A percentile compares a stretch with the other conserved stretches of the same genome.
Evolutionary conservation across 1,140 invertebrate species (phyloP).

Genomic region (Orius insidiosus): DNA sequence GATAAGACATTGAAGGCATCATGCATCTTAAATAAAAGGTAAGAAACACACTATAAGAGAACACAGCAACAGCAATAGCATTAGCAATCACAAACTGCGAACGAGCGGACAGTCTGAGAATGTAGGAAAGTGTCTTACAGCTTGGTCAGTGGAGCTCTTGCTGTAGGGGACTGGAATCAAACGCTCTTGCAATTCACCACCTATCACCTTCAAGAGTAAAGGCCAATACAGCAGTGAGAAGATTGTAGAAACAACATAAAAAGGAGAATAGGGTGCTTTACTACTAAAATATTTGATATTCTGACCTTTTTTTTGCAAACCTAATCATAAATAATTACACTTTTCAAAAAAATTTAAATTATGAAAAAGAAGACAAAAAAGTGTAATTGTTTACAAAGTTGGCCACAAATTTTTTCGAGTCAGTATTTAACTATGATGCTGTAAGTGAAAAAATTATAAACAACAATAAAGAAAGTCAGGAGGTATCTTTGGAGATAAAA

Average conservation of each 20-base stretch:
- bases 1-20: slow-evolving; percentile 14
- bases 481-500: slow-evolving; percentile 6
- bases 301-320: neutral
- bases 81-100: slow-evolving; percentile 19
- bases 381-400: no score
- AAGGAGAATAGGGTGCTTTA: slow-evolving; percentile 15
- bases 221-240: slow-evolving; percentile 33
- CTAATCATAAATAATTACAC: neutral
- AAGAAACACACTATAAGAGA: slow-evolving; percentile 17
- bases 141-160: slow-evolving; percentile 98
- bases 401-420: no score
- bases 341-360: no score
- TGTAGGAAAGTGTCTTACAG: slow-evolving; percentile 68
- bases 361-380: no score
- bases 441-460: slow-evolving; percentile 13
- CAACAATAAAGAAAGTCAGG: slow-evolving; percentile 8
- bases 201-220: slow-evolving; percentile 90
- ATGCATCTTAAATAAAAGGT: slow-evolving; percentile 15
- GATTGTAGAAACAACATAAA: slow-evolving; percentile 16
- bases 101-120: slow-evolving; percentile 26
- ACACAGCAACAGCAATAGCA: slow-evolving; percentile 17
- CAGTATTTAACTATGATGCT: slow-evolving; percentile 10
- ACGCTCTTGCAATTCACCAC: slow-evolving; percentile 97
- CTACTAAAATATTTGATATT: slow-evolving; percentile 7
- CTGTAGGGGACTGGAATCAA: slow-evolving; percentile 98